Conservation (phyloP, 2,113 vertebrate species). For the pig (Sus scrofa) region DNA sequence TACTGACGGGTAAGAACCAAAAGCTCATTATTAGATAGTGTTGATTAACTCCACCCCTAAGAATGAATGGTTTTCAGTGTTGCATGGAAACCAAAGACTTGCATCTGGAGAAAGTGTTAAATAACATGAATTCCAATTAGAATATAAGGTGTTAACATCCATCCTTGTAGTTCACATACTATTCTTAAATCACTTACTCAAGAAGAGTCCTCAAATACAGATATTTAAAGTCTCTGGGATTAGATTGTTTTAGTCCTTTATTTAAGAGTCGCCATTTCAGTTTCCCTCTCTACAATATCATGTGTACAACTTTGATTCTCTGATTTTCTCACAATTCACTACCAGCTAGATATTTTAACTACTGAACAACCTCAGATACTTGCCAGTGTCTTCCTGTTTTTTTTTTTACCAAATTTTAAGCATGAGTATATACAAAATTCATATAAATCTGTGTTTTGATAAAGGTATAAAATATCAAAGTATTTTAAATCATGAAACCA, state of each 20-base stretch:
- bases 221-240: neutral
- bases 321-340: neutral
- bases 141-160: neutral
- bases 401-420: neutral
- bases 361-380: neutral
- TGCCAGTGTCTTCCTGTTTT: neutral
- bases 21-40: too few relatives aligned
- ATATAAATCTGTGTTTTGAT: neutral
- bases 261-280: neutral
- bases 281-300: neutral
- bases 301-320: neutral
- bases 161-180: neutral
- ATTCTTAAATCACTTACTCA: neutral
- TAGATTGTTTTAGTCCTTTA: neutral
- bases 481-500: constrained; percentile 14
- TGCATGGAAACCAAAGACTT: too few relatives aligned
- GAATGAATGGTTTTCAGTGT: too few relatives aligned
- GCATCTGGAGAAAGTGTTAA: too few relatives aligned
- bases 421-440: neutral
- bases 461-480: constrained; percentile 8
- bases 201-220: neutral
- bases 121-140: too few relatives aligned
- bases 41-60: too few relatives aligned
- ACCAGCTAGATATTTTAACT: neutral
- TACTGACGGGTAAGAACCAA: too few relatives aligned